Percentiles rank a stretch among this genome's conserved stretches.
Evolutionary conservation across 1,140 invertebrate genomes (phyloP).

Genomic region (Homarus americanus): DNA sequence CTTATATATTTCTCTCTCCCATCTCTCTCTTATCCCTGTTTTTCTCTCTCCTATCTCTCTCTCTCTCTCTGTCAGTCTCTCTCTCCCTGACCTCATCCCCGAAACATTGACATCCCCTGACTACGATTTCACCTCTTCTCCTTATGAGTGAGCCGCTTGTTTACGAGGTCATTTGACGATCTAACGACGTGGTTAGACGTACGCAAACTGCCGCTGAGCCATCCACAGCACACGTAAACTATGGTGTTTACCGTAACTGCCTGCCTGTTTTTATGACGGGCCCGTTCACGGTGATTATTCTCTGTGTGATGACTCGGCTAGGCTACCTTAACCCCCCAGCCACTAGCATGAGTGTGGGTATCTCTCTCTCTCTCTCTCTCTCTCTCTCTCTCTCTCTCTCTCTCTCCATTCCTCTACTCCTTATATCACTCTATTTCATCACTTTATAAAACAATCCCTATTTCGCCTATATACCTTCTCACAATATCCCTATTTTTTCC

Average conservation of each 20-base stretch:
- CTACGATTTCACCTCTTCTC: slow-evolving; percentile 60
- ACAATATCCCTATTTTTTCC: no score
- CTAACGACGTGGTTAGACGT: slow-evolving; percentile 70
- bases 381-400: neutral
- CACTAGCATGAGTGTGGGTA: no score
- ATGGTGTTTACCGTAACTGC: slow-evolving; percentile 49
- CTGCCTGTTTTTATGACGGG: slow-evolving; percentile 45
- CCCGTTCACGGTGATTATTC: slow-evolving; percentile 13
- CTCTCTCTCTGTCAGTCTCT: neutral
- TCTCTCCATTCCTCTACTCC: no score
- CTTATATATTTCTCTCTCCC: no score
- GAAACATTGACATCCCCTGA: slow-evolving; percentile 13
- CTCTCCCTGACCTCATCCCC: neutral
- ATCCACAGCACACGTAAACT: slow-evolving; percentile 64
- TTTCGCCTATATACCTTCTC: no score
- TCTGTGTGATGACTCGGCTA: neutral
- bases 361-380: no score
- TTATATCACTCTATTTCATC: neutral
- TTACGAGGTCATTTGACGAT: slow-evolving; percentile 59
- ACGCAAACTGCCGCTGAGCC: slow-evolving; percentile 63
- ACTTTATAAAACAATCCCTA: no score
- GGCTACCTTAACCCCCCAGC: neutral
- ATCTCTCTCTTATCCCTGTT: no score
- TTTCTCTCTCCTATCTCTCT: neutral
- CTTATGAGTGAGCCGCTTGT: slow-evolving; percentile 52